Evolutionary conservation across 1,140 invertebrate genomes (phyloP).

Genomic region (Formica selysi): DNA sequence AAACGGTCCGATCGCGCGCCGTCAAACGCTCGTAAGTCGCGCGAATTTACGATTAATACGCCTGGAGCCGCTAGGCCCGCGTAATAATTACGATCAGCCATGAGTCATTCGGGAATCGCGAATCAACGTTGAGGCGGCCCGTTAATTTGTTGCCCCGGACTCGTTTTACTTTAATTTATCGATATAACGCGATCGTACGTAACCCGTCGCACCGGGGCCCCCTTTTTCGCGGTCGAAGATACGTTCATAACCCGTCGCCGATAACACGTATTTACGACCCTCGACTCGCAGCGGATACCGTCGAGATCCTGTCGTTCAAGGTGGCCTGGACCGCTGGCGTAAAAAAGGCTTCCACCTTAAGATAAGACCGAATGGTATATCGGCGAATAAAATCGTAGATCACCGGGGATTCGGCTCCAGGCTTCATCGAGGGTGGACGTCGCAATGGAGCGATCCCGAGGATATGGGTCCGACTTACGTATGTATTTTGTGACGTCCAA

Average conservation of each 20-base stretch:
- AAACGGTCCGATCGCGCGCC: slow-evolving; percentile 47
- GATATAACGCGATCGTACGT: slow-evolving; percentile 51
- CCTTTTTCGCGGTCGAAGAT: slow-evolving; percentile 67
- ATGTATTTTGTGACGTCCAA: neutral
- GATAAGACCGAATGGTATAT: slow-evolving; percentile 73
- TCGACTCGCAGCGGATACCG: slow-evolving; percentile 50
- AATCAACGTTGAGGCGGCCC: slow-evolving; percentile 44
- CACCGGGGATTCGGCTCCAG: slow-evolving; percentile 63
- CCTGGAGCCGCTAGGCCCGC: slow-evolving; percentile 34
- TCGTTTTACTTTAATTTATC: slow-evolving; percentile 66
- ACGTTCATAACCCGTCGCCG: slow-evolving; percentile 68
- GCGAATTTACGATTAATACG: slow-evolving; percentile 68
- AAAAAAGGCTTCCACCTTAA: slow-evolving; percentile 66
- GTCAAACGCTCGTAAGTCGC: slow-evolving; percentile 63
- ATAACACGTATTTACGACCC: slow-evolving; percentile 69
- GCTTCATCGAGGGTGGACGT: slow-evolving; percentile 65
- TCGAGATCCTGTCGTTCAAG: slow-evolving; percentile 68
- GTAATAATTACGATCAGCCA: slow-evolving; percentile 51
- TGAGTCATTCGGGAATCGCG: slow-evolving; percentile 54
- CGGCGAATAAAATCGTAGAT: slow-evolving; percentile 76
- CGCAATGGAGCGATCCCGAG: slow-evolving; percentile 32
- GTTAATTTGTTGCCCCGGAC: slow-evolving; percentile 62
- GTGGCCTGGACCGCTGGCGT: slow-evolving; percentile 53
- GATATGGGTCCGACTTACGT: slow-evolving; percentile 32
- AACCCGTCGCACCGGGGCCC: slow-evolving; percentile 56